Evolutionary conservation across 2,888 invertebrate species (phyloP).

Genomic region (Drosophila parthenogenetica): DNA sequence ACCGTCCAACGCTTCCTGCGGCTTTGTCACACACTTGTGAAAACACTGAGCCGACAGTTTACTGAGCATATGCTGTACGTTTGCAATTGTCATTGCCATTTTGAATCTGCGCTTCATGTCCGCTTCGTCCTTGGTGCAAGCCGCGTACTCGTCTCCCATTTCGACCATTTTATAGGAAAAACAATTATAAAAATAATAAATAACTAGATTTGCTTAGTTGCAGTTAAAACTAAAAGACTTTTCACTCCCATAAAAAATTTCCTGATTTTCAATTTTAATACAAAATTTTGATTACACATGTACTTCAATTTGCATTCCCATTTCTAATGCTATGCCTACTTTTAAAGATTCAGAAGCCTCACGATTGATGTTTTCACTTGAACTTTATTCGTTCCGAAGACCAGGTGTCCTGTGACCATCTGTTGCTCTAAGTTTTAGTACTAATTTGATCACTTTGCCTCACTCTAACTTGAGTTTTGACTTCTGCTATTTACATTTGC

Average conservation of each 20-base stretch:
- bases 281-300: not conserved
- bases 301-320: not conserved
- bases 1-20: constrained; percentile 11
- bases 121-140: not conserved
- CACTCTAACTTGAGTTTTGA: not conserved
- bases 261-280: not conserved
- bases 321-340: constrained; percentile 10
- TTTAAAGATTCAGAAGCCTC: not conserved
- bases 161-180: too few species aligned
- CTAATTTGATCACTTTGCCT: not conserved
- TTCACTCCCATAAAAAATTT: constrained; percentile 5
- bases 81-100: not conserved
- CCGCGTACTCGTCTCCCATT: not conserved
- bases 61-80: constrained; percentile 14
- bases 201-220: not conserved
- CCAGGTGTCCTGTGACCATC: too few species aligned
- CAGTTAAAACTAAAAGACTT: not conserved
- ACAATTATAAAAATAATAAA: not conserved
- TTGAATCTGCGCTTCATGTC: constrained; percentile 6
- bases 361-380: too few species aligned
- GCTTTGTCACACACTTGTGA: constrained; percentile 25
- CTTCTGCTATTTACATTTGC: not conserved
- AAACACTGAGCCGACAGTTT: constrained; percentile 31
- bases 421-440: not conserved
- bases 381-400: too few species aligned